Evolutionary conservation across 2,797 vertebrate species (phyloP).

Genomic region (Hyperoplus immaculatus): DNA sequence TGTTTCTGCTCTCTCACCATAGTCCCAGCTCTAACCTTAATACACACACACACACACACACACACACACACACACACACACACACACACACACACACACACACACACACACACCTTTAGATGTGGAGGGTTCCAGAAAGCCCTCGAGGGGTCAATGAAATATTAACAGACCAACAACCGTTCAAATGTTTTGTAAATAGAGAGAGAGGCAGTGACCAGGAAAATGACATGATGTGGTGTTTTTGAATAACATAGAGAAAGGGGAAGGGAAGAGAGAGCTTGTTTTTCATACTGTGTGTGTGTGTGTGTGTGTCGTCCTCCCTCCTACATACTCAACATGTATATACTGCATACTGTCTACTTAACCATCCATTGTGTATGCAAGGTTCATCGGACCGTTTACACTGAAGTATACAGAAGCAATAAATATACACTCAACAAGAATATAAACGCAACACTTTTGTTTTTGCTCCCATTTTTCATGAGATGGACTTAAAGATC

Average conservation of each 20-base stretch:
- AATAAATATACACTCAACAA: too few species aligned
- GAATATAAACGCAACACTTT: too few species aligned
- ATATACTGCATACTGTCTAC: too few species aligned
- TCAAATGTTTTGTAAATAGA: conserved; percentile 69
- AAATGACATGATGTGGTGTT: conserved; percentile 72
- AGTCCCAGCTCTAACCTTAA: too few species aligned
- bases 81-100: too few species aligned
- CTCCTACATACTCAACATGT: too few species aligned
- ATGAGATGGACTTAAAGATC: too few species aligned
- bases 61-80: not conserved
- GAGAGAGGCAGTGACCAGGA: conserved; percentile 69
- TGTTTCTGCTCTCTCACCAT: not conserved
- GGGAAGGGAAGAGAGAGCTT: conserved; percentile 51
- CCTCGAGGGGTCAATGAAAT: conserved; percentile 75
- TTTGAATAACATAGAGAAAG: conserved; percentile 59
- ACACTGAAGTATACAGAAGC: too few species aligned
- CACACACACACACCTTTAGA: conserved; percentile 29
- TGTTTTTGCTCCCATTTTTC: too few species aligned
- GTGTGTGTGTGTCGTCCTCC: not conserved
- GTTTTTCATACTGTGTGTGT: conserved; percentile 21
- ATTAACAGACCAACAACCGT: conserved; percentile 81
- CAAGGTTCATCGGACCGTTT: too few species aligned
- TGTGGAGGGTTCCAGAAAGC: conserved; percentile 53
- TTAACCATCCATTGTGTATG: too few species aligned
- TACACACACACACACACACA: not conserved